These are phyloP conservation scores for Cheilosia scutellata DNA, from an alignment of 2,888 invertebrate species.

Conservation along the genomic window DNA sequence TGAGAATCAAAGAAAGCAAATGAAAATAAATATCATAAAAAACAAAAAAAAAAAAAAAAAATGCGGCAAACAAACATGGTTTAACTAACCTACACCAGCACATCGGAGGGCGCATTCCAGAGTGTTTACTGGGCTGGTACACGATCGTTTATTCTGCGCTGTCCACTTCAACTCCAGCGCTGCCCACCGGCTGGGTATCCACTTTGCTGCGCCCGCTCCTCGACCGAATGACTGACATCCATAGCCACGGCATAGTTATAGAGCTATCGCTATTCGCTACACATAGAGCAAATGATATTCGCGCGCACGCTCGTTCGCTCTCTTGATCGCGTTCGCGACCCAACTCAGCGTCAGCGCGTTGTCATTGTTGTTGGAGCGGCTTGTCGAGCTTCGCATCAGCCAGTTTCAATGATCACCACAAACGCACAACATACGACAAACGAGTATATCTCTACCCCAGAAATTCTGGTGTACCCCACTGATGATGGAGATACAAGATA, in stretches of 20 bases:
- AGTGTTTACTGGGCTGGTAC: conserved; percentile 68
- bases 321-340: conserved; percentile 12
- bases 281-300: conserved; percentile 23
- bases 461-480: conserved; percentile 32
- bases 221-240: conserved; percentile 73
- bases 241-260: conserved; percentile 1
- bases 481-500: conserved; percentile 59
- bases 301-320: conserved; percentile 30
- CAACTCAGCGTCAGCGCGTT: conserved; percentile 29
- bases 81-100: conserved; percentile 63
- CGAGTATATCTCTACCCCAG: conserved; percentile 19
- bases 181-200: conserved; percentile 19
- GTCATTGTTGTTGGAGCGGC: conserved; percentile 30
- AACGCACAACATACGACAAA: conserved; percentile 27
- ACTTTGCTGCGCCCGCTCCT: conserved; percentile 60
- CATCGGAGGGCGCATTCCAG: conserved; percentile 71
- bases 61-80: conserved; percentile 63
- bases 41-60: conserved; percentile 63
- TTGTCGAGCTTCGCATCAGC: conserved; percentile 32
- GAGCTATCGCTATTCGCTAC: background rate
- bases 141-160: conserved; percentile 47
- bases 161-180: conserved; percentile 14
- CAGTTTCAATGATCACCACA: conserved; percentile 32
- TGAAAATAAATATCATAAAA: conserved; percentile 32
- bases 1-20: conserved; percentile 37